A percentile compares a stretch with the other conserved stretches of the same genome.
These are phyloP conservation scores for Poeciliopsis retropinna DNA, from an alignment of 2,113 vertebrate genomes.

Conservation along the genomic window DNA sequence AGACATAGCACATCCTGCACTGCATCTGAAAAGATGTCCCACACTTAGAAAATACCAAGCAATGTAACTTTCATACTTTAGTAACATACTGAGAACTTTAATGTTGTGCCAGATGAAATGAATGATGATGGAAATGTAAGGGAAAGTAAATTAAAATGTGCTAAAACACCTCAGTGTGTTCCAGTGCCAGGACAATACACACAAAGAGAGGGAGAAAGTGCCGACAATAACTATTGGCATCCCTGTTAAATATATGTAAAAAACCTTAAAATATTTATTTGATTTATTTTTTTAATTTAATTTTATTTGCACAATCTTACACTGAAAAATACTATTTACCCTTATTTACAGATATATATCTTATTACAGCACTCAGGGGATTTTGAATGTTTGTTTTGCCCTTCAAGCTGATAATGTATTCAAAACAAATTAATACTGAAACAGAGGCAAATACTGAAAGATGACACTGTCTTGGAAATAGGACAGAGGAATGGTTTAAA, in stretches of 20 bases:
- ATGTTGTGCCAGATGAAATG: neutral
- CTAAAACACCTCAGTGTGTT: neutral
- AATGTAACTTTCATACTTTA: neutral
- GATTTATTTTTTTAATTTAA: too few relatives aligned
- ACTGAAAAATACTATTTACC: neutral
- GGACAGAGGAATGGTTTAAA: neutral
- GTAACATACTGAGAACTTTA: conserved; percentile 17
- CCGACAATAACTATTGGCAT: neutral
- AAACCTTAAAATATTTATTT: neutral
- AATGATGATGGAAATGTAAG: conserved; percentile 16
- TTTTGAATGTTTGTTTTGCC: neutral
- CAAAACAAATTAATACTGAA: neutral
- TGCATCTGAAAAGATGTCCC: neutral
- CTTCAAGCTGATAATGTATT: neutral
- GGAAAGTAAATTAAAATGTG: conserved; percentile 6
- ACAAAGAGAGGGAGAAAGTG: neutral
- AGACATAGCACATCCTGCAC: neutral
- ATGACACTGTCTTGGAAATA: neutral
- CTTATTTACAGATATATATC: neutral
- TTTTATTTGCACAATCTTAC: neutral
- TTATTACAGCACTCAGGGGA: neutral
- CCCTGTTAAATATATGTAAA: neutral
- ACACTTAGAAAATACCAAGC: neutral
- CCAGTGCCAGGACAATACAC: neutral
- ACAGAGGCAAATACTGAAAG: neutral